Conservation (phyloP, 2,888 invertebrate species). For the Orthosia gothica region DNA sequence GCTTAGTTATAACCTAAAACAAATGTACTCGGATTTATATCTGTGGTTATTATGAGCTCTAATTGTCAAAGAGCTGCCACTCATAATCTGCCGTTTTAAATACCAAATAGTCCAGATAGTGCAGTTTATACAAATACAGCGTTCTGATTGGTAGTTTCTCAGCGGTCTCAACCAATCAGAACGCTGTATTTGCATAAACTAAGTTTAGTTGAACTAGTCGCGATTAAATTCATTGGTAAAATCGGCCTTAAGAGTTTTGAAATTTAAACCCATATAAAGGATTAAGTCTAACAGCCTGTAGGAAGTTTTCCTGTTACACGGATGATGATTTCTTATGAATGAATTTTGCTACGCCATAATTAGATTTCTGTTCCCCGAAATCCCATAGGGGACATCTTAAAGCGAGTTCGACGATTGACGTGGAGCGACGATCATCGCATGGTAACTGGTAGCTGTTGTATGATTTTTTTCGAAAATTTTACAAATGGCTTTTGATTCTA, state of each 20-base stretch:
- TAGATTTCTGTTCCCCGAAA: neutral
- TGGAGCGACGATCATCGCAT: neutral
- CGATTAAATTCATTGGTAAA: too few species aligned
- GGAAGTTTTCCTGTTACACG: conserved; percentile 7
- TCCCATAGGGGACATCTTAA: neutral
- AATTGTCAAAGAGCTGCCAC: neutral
- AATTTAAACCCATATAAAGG: neutral
- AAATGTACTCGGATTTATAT: neutral
- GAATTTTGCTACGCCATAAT: conserved; percentile 3
- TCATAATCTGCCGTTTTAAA: conserved; percentile 4
- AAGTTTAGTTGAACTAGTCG: too few species aligned
- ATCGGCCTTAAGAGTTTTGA: too few species aligned
- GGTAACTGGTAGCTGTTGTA: too few species aligned
- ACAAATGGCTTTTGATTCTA: neutral
- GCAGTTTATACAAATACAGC: too few species aligned
- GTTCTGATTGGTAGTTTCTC: too few species aligned
- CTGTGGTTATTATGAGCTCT: neutral
- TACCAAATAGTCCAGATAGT: too few species aligned
- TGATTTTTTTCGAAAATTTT: neutral
- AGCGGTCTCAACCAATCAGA: too few species aligned
- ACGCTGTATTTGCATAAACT: too few species aligned
- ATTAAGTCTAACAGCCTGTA: neutral
- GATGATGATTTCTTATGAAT: neutral
- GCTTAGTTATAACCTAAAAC: neutral
- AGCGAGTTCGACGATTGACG: neutral